Evolutionary conservation across 2,797 vertebrate species (phyloP), one percentile per base, ranked within the genome.

Genomic region (Spea hammondii): DNA sequence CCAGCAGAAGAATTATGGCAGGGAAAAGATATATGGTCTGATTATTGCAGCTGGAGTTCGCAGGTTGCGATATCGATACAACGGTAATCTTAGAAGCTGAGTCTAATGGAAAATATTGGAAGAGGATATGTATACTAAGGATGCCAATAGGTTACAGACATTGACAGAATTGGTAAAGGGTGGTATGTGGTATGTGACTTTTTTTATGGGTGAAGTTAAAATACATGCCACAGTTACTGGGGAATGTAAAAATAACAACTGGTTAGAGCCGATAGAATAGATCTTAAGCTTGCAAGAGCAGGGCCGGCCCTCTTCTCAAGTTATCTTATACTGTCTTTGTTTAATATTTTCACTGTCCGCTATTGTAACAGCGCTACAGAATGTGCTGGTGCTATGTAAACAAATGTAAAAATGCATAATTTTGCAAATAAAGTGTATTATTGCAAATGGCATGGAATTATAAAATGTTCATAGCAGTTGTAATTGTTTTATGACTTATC

Each of bases 141-240:
- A 57, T 44, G 14, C 60, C 50, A n/a, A 65, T 71, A 17, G 50
- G 59, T 46, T 48, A 55, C 60, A 51, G 48, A 13, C 11, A 46
- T n/a, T 57, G 2, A 57, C 55, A 12, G 48, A 57, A 51, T 8
- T 62, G 50, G n/a, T 5, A 55, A 53, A 59, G 47, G 60, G 14
- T 70, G 62, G 44, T 65, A 32, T 65, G 50, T 72, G 57, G 68
- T 8, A 72, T 60, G 69, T 71, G 44, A 11, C 59, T 70, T 72
- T 78, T 71, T 44, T 54, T 59, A 14, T 8, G 65, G 60, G 4
- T 53, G 44, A 54, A 51, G 49, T 50, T 50, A 48, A 77, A 70
- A 57, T 70, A 50, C 12, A 50, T 77, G 47, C n/a, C 66, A 51
- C 47, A 62, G 49, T 77, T 49, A 50, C 49, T 62, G 48, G 12